phyloP scores from a whole-genome alignment of 2,888 invertebrate genomes.

The Polyploca ridens region DNA sequence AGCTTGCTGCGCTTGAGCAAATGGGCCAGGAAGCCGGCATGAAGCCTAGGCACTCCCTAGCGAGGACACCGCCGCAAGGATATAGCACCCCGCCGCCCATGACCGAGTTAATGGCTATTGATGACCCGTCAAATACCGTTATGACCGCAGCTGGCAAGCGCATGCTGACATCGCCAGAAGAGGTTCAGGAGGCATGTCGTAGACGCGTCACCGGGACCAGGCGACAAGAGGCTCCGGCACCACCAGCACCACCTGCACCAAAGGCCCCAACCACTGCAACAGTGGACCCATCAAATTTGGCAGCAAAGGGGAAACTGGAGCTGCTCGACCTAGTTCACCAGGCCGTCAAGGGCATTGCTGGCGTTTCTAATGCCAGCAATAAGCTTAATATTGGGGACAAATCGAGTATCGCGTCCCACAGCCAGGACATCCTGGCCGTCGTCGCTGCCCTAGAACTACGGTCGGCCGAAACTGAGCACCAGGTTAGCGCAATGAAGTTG shows the following conservation, averaged over 20 bases:
- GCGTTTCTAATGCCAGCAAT: constrained; percentile 13
- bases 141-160: background rate
- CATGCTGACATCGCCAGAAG: constrained; percentile 15
- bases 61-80: background rate
- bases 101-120: background rate
- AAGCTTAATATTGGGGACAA: constrained; percentile 21
- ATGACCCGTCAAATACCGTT: background rate
- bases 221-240: background rate
- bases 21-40: background rate
- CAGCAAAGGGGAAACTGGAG: background rate
- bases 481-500: background rate
- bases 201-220: background rate
- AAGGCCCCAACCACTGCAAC: background rate
- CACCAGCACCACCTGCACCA: background rate
- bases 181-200: constrained; percentile 4
- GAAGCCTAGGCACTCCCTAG: background rate
- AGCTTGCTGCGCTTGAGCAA: background rate
- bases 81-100: background rate
- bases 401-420: rapidly evolving
- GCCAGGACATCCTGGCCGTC: background rate
- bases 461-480: background rate
- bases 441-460: constrained; percentile 13
- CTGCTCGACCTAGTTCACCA: constrained; percentile 13
- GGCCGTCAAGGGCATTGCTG: constrained; percentile 17
- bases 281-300: background rate